These are phyloP conservation scores for Saccopteryx leptura DNA, from an alignment of 2,113 vertebrate genomes.

Conservation along the genomic window DNA sequence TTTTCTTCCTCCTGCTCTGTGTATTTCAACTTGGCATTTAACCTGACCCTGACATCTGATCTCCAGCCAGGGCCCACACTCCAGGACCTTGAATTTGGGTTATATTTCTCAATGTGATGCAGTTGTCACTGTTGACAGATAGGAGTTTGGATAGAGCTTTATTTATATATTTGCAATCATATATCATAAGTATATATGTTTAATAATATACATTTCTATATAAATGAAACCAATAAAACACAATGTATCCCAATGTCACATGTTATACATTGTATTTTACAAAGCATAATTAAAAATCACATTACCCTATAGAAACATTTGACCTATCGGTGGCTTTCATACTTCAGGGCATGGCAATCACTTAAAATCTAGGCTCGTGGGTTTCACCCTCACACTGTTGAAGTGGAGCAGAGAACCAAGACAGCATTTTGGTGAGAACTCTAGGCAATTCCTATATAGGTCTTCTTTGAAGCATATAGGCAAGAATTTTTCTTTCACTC, in stretches of 20 bases:
- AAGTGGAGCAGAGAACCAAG: not conserved
- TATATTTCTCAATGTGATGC: not conserved
- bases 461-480: conserved; percentile 4
- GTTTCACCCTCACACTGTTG: not conserved
- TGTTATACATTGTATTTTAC: too few relatives aligned
- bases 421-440: not conserved
- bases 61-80: not conserved
- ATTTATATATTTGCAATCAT: not conserved
- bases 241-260: not conserved
- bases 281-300: not conserved
- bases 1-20: not conserved
- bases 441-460: not conserved
- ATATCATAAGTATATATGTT: not conserved
- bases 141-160: not conserved
- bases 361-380: not conserved
- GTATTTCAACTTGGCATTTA: not conserved
- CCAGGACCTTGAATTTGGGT: not conserved
- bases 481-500: not conserved
- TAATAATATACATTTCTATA: not conserved
- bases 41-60: not conserved
- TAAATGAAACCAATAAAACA: conserved; percentile 1
- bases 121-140: not conserved
- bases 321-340: not conserved
- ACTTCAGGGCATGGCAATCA: not conserved
- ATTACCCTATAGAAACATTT: not conserved